A percentile compares a stretch with the other conserved stretches of the same genome.
These are phyloP conservation scores for Coleophora deauratella DNA, from an alignment of 2,888 invertebrate species.

Conservation along the genomic window DNA sequence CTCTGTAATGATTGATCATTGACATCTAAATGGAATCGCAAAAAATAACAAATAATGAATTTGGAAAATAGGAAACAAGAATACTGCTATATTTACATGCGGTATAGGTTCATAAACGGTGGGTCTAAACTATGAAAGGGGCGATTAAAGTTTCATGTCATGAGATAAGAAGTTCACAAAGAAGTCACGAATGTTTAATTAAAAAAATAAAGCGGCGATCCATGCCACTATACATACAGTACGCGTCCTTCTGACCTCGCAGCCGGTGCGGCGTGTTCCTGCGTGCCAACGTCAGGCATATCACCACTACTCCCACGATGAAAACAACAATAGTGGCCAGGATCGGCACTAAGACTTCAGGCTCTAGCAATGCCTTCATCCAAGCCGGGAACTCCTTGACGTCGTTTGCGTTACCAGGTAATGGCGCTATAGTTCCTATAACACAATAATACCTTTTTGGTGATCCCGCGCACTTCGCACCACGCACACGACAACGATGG, in stretches of 20 bases:
- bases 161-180: slow-evolving; percentile 9
- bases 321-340: slow-evolving; percentile 92
- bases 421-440: slow-evolving; percentile 87
- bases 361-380: slow-evolving; percentile 90
- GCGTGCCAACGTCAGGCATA: slow-evolving; percentile 90
- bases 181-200: slow-evolving; percentile 15
- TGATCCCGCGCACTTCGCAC: slow-evolving; percentile 88
- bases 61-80: slow-evolving; percentile 21
- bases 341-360: slow-evolving; percentile 92
- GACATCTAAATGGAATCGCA: slow-evolving; percentile 18
- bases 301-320: slow-evolving; percentile 91
- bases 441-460: slow-evolving; percentile 82
- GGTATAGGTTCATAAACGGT: background rate
- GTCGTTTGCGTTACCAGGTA: slow-evolving; percentile 75
- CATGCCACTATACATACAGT: slow-evolving; percentile 80
- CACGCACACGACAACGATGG: slow-evolving; percentile 94
- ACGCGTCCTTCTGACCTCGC: slow-evolving; percentile 84
- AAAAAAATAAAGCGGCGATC: slow-evolving; percentile 48
- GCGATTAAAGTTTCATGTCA: background rate
- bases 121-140: background rate
- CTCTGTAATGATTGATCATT: too few relatives aligned
- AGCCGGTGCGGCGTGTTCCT: slow-evolving; percentile 87
- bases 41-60: slow-evolving; percentile 37
- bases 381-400: slow-evolving; percentile 77
- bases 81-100: slow-evolving; percentile 9